phyloP scores from a whole-genome alignment of 2,113 vertebrate genomes.

The Corapipo altera region DNA sequence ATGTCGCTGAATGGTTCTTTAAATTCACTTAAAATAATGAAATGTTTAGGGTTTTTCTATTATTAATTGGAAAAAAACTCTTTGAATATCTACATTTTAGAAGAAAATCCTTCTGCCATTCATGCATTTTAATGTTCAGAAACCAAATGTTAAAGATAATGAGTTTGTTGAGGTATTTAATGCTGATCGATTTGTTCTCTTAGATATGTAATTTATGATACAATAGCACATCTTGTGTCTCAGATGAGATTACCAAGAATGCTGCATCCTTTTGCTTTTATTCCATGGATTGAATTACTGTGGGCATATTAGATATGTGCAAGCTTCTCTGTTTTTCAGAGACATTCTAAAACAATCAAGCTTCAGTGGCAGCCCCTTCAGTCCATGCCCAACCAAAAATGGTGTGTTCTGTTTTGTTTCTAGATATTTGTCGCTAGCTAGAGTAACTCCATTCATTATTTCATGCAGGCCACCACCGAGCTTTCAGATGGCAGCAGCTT shows the following conservation, averaged over 20 bases:
- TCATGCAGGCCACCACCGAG: neutral
- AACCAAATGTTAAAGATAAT: neutral
- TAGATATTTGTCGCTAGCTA: neutral
- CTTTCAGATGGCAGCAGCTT: constrained; percentile 22
- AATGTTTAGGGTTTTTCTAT: neutral
- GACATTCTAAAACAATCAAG: neutral
- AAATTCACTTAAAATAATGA: neutral
- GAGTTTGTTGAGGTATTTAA: neutral
- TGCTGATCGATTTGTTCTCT: neutral
- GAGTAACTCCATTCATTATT: constrained; percentile 28
- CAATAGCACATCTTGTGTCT: neutral
- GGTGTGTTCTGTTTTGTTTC: neutral
- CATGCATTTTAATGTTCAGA: neutral
- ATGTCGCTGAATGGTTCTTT: neutral
- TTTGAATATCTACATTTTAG: neutral
- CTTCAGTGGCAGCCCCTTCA: neutral
- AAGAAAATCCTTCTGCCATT: neutral
- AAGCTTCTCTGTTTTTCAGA: neutral
- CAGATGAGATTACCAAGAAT: neutral
- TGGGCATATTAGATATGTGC: rapidly evolving
- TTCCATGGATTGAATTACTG: neutral
- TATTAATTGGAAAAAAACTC: neutral
- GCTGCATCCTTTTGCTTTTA: neutral
- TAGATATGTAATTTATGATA: neutral
- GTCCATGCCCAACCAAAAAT: neutral